Percentiles rank a stretch among this genome's conserved stretches.
Evolutionary conservation across 1,140 invertebrate genomes (phyloP).

Genomic region (Calephelis nemesis): DNA sequence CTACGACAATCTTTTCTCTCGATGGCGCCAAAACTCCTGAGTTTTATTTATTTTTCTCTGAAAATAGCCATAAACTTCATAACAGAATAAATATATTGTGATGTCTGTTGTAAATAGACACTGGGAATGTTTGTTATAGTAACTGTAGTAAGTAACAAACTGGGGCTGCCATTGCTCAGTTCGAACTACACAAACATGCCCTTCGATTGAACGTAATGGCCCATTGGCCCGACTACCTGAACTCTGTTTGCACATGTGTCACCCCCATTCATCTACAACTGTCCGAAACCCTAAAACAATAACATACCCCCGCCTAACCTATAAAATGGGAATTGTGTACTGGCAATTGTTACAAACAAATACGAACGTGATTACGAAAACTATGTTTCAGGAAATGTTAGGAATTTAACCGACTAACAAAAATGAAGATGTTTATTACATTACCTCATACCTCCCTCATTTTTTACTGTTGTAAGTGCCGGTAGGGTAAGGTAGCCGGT

Average conservation of each 20-base stretch:
- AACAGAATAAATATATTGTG: background rate
- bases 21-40: too few species aligned
- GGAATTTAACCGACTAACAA: too few species aligned
- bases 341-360: too few species aligned
- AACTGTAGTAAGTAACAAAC: background rate
- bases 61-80: background rate
- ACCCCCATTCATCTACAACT: constrained; percentile 6
- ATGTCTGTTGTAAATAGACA: background rate
- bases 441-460: too few species aligned
- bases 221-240: constrained; percentile 6
- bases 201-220: constrained; percentile 7
- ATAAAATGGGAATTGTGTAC: background rate
- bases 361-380: too few species aligned
- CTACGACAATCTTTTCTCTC: too few species aligned
- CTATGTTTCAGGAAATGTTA: too few species aligned
- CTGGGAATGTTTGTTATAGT: background rate
- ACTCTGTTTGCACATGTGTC: constrained; percentile 13
- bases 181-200: constrained; percentile 10
- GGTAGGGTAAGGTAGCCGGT: too few species aligned
- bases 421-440: too few species aligned
- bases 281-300: constrained; percentile 15
- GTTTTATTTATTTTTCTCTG: too few species aligned
- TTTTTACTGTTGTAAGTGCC: too few species aligned
- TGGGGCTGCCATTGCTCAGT: background rate
- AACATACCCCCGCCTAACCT: background rate